Evolutionary conservation across 2,888 invertebrate species (phyloP).

Genomic region (Apantesis nais): DNA sequence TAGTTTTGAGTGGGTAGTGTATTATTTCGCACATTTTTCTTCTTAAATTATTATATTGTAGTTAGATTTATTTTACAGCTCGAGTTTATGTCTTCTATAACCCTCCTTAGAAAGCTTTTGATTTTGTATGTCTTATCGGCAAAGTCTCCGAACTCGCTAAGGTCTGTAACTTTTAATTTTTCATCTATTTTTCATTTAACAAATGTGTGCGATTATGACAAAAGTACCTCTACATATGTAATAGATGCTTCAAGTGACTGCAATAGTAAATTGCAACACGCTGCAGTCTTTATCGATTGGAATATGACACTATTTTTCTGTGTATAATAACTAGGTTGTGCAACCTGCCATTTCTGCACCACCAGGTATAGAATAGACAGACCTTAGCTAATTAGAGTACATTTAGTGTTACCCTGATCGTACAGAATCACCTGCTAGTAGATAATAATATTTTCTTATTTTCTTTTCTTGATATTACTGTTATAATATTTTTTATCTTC

Average conservation of each 20-base stretch:
- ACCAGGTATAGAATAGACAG: not conserved
- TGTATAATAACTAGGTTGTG: not conserved
- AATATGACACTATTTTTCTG: too few species aligned
- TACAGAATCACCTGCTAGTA: constrained; percentile 8
- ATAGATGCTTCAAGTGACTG: not conserved
- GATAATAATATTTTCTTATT: constrained; percentile 10
- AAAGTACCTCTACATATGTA: not conserved
- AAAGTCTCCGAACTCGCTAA: constrained; percentile 4
- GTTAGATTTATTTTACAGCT: constrained; percentile 26
- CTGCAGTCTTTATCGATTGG: not conserved
- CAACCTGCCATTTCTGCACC: not conserved
- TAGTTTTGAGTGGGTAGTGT: constrained; percentile 31
- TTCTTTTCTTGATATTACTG: constrained; percentile 8
- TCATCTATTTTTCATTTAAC: not conserved
- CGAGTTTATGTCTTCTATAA: constrained; percentile 18
- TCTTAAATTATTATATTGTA: constrained; percentile 28
- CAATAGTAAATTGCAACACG: not conserved
- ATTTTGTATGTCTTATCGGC: constrained; percentile 11
- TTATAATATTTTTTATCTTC: constrained; percentile 34
- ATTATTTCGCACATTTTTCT: constrained; percentile 29
- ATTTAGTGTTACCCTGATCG: not conserved
- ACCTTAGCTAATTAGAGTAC: constrained; percentile 1
- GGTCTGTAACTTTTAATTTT: not conserved
- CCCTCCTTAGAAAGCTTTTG: constrained; percentile 13
- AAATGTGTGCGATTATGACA: not conserved